phyloP scores from a whole-genome alignment of 1,140 invertebrate species.

The Cotesia typhae region DNA sequence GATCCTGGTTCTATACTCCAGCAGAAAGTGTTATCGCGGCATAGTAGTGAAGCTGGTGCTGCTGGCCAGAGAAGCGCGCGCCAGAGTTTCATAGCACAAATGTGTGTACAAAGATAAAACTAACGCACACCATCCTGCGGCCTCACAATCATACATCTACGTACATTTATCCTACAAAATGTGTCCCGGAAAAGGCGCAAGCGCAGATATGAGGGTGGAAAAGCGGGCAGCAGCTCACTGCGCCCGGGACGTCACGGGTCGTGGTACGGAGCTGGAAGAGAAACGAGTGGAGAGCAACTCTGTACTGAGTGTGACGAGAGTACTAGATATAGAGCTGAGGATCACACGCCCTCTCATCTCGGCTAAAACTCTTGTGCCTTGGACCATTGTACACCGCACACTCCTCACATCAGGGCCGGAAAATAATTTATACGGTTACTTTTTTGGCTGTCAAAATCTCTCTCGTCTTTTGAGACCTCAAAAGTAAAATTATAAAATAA shows the following conservation, averaged over 20 bases:
- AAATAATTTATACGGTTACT: too few species aligned
- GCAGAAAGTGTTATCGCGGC: too few species aligned
- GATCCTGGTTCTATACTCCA: too few species aligned
- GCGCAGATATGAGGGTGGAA: conserved; percentile 58
- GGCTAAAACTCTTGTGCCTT: too few species aligned
- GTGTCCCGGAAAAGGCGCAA: conserved; percentile 53
- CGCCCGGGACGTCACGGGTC: conserved; percentile 63
- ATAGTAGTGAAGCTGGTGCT: not conserved
- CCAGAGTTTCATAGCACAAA: not conserved
- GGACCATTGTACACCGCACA: too few species aligned
- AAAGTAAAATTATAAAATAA: too few species aligned
- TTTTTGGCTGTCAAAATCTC: too few species aligned
- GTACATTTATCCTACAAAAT: conserved; percentile 11
- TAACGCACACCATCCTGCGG: not conserved
- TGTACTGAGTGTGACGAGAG: conserved; percentile 18
- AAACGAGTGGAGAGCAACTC: conserved; percentile 19
- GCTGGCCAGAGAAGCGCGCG: not conserved
- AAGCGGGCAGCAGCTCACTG: conserved; percentile 61
- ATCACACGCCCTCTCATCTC: conserved; percentile 13
- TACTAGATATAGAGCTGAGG: conserved; percentile 10
- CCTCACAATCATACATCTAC: conserved; percentile 34
- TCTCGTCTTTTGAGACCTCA: too few species aligned
- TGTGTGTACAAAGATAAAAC: not conserved
- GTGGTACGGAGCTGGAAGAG: conserved; percentile 37
- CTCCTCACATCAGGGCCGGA: too few species aligned